Evolutionary conservation across 1,140 invertebrate species (phyloP), one percentile per base, ranked within the genome.

Genomic region (Drosophila santomea): DNA sequence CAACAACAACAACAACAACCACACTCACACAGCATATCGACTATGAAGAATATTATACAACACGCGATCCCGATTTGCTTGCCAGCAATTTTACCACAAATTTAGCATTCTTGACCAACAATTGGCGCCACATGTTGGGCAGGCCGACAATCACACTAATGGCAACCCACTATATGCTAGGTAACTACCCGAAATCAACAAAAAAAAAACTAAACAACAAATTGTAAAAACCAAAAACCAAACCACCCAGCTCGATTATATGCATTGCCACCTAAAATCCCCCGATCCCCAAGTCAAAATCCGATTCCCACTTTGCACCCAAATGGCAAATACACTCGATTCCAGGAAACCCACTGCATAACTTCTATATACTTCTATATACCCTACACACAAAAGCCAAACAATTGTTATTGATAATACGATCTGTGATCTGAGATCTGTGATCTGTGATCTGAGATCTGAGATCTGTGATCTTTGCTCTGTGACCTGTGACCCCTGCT

Each of bases 41-140:
- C 94, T 95, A 96, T 93, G 96, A 97, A 93, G 96, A 98, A 93
- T 97, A 97, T 95, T 98, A 98, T 95, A 96, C 96, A 92, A 97
- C 97, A 90, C 97, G 97, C 92, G 97, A 98, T 94, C 95, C 96
- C 90, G 96, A 96, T 83, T 95, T 98, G 91, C 95, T 98, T 82
- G 96, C 96, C 85, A 96, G 97, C 93, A 97, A 96, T 93, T 96
- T 98, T 92, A 96, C 95, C 82, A 96, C 96, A 80, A 97, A 97
- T 93, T 94, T 98, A 93, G 96, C 97, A 84, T 98, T 98, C 94
- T 95, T 98, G 92, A 97, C 96, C 92, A 97, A 97, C 94, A 97
- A 96, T 93, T 98, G 97, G 97, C 96, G 96, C 92, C 95, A 97
- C 93, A 96, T 96, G 95, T 95, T 98, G 89, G 97, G 97, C 92